Evolutionary conservation across 2,113 vertebrate genomes (phyloP), one percentile per base, ranked within the genome.

Genomic region (Ramphastos sulfuratus): DNA sequence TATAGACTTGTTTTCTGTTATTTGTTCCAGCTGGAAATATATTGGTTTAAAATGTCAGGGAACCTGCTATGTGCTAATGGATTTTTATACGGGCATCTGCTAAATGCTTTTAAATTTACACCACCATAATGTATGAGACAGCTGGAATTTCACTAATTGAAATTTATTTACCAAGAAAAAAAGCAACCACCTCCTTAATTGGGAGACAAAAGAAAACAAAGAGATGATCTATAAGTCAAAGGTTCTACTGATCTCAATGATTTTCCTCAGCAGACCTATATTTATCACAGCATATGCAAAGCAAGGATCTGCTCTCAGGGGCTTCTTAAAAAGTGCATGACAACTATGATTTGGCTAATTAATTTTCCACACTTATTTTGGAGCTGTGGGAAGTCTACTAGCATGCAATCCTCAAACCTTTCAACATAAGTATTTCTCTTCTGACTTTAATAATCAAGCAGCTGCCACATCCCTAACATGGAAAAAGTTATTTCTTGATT

Each of bases 101-200:
- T 94, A 92, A 94, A 96, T 75, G 78, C 20, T 96, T 91, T 90
- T 60, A 86, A 91, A 94, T 93, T 55, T 83, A 90, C 39, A 88
- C 27, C 54, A 81, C 56, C 35, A 61, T 69, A 90, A 91, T 55
- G 52, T 31, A 88, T 25, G 54, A 95, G 90, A 91, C 82, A 97
- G 82, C 50, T 97, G 91, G 74, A 92, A 93, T 91, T 85, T 82
- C 92, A 95, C 90, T 91, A 95, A 95, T 92, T 89, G 85, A 96
- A 89, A 95, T 95, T 92, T 96, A 95, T 96, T 93, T 93, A 91
- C 81, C 25, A 80, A 82, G 80, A 58, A 86, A 92, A 92, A 87
- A 69, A 1, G 13, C 33, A 79, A 15, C 56, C 83, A 25, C 63
- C 64, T 33, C 55, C 80, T 73, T 88, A 94, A 95, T 19, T 75